Evolutionary conservation across 2,113 vertebrate species (phyloP), one percentile per base, ranked within the genome.

Genomic region (Phocoena sinus): DNA sequence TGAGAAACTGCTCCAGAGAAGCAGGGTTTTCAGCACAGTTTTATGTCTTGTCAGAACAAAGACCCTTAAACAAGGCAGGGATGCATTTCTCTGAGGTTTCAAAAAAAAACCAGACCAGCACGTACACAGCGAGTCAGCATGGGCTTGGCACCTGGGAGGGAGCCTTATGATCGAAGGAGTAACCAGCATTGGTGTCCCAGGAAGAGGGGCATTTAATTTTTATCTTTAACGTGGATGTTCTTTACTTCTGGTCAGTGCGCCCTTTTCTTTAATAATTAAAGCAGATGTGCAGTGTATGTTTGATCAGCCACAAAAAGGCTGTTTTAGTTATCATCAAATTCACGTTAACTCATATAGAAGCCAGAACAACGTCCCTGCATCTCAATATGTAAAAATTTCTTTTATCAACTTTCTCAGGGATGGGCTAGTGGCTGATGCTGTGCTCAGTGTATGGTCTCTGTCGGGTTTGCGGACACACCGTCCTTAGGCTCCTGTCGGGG

Each of bases 381-480:
- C 44, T 77, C 10, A 13, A 9, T 77, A 1, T 1, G 28, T 13
- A 53, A 77, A n/a, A 9, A 12, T 77, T 50, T 33, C 74, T 44
- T 77, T 21, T 33, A 53, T 33, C 74, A 20, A 18, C 11, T 33
- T 33, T 21, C 74, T 33, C 21, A 50, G 50, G 63, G 70, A 9
- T 0, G 0, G 6, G 73, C 44, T 8, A 5, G 25, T 12, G 25
- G 47, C 41, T 63, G 44, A 20, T 44, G 23, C 0, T 9, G 6
- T 28, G 6, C 31, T 28, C 2, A 1, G 31, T 14, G 79, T 9
- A 31, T 56, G n/a, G 58, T 60, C 50, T 38, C 1, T 10, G 26
- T 17, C 0, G 33, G 15, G 71, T 47, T 31, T 60, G 47, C 38
- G 6, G 47, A 60, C 26, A 62, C 5, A 3, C 62, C 13, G 20